phyloP scores from a whole-genome alignment of 2,797 vertebrate species.

The Oreonectes daqikongensis region DNA sequence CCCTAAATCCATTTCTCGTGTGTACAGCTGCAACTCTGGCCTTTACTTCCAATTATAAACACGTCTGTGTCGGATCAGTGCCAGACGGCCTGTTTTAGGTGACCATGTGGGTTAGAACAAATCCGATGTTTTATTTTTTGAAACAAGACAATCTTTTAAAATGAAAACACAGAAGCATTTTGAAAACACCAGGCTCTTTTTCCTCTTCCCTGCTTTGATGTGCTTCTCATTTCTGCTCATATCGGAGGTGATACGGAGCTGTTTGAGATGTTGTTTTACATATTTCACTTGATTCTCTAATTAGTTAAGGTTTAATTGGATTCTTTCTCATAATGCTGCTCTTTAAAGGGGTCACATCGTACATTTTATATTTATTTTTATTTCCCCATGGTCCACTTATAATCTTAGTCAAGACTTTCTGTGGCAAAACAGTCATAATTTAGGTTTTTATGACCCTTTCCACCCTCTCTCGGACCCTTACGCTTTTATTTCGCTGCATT shows the following conservation, averaged over 20 bases:
- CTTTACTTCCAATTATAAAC: conserved; percentile 42
- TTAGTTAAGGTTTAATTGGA: conserved; percentile 17
- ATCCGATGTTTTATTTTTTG: background rate
- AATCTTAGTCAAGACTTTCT: conserved; percentile 15
- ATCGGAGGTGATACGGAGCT: conserved; percentile 19
- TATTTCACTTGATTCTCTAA: conserved; percentile 5
- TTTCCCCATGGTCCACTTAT: conserved; percentile 14
- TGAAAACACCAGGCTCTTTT: conserved; percentile 17
- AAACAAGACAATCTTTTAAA: background rate
- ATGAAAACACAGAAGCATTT: background rate
- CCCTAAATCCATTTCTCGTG: conserved; percentile 38
- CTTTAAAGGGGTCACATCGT: conserved; percentile 12
- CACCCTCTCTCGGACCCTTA: background rate
- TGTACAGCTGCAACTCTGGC: conserved; percentile 26
- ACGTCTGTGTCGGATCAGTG: background rate
- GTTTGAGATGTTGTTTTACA: background rate
- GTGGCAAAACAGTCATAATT: background rate
- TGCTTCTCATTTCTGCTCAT: conserved; percentile 9
- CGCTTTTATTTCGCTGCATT: background rate
- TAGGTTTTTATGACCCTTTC: conserved; percentile 6
- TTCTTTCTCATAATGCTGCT: background rate
- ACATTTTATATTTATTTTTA: background rate
- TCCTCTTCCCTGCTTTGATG: background rate
- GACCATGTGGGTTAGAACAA: background rate
- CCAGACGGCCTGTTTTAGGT: background rate